Percentiles rank a stretch among this genome's conserved stretches.
phyloP scores from a whole-genome alignment of 2,797 vertebrate species.

The Chelon labrosus region DNA sequence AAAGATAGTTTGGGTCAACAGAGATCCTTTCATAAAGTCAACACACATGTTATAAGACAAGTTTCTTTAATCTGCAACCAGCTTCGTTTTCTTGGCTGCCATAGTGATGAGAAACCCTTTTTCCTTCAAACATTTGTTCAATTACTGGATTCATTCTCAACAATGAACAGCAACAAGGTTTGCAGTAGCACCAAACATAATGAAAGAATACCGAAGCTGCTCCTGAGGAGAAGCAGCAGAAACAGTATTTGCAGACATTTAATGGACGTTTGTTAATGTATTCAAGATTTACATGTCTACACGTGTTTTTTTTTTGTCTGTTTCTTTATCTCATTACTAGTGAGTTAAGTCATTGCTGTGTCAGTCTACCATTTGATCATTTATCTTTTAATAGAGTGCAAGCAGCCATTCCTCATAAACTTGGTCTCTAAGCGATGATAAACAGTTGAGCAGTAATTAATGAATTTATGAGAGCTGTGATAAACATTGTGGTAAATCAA shows the following conservation, averaged over 20 bases:
- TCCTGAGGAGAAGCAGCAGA: not conserved
- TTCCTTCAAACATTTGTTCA: not conserved
- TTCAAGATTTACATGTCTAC: not conserved
- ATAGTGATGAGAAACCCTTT: no score
- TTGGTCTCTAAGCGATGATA: constrained; percentile 16
- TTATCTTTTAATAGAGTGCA: constrained; percentile 41
- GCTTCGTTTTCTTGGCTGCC: no score
- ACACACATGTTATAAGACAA: no score
- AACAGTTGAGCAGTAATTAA: constrained; percentile 22
- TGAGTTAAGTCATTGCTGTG: constrained; percentile 5
- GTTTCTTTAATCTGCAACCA: no score
- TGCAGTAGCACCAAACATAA: not conserved
- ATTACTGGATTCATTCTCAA: not conserved
- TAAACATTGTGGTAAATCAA: constrained; percentile 28
- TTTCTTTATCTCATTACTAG: constrained; percentile 10
- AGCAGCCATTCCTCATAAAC: constrained; percentile 37
- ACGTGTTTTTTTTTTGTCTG: not conserved
- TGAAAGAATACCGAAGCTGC: not conserved
- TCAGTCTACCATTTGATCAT: constrained; percentile 20
- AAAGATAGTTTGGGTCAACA: no score
- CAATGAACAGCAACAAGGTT: not conserved
- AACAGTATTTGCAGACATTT: not conserved
- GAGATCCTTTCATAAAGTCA: no score
- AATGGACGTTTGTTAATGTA: constrained; percentile 12
- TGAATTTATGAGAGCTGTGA: constrained; percentile 22